Evolutionary conservation across 2,113 vertebrate genomes (phyloP), one percentile per base, ranked within the genome.

Genomic region (Rattus rattus): DNA sequence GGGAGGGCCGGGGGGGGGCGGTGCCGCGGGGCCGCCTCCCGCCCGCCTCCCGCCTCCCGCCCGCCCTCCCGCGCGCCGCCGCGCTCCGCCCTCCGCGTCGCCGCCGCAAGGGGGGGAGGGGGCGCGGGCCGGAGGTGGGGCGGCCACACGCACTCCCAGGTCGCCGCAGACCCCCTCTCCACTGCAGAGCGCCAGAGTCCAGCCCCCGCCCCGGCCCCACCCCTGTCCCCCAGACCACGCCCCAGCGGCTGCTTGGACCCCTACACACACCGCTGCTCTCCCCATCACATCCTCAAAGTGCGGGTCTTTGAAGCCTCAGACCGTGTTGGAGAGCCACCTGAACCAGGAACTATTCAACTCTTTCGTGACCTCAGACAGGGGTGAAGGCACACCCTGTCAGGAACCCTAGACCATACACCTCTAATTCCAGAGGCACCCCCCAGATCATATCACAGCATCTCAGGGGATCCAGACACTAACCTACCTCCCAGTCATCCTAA

Each of bases 81-180:
- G 90, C 92, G 97, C 97, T 92, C 97, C 97, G 83, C 97, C 96
- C 96, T 97, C 97, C 98, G 94, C 97, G 59, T 95, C 80, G 76
- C 95, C 77, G 36, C 96, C 96, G 96, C 97, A 96, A 95, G 75
- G 96, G 96, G 96, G 96, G 88, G 69, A 92, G 95, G 95, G 95
- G 90, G 93, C 84, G 56, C 90, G 39, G 72, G 26, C 76, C 72
- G 59, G 76, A 84, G 93, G 92, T 86, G 47, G 94, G 97, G 70
- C 92, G 83, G 89, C 88, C 39, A 47, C 77, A 17, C 36, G 26
- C 93, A 70, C 96, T 90, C 97, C 89, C 94, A 54, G 61, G n/a
- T 90, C 96, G 70, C 92, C 83, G 56, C 72, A 61, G 88, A 90
- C 87, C 88, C 87, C 88, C 28, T 61, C 54, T 43, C 56, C 56